phyloP scores from a whole-genome alignment of 1,140 invertebrate species.

The Cyclargus thomasi region DNA sequence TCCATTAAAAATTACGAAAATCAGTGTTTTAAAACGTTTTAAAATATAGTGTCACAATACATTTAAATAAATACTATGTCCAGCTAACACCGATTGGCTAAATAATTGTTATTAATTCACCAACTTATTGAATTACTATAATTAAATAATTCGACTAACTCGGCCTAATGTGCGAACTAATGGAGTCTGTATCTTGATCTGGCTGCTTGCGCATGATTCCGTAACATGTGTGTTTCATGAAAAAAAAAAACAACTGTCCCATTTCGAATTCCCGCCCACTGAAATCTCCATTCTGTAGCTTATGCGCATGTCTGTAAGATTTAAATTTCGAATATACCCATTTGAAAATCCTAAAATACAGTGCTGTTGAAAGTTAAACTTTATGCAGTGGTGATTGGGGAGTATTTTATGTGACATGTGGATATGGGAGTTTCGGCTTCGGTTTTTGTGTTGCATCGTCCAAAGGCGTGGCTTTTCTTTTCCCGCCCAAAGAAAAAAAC shows the following conservation, averaged over 20 bases:
- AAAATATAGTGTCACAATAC: slow-evolving; percentile 31
- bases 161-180: slow-evolving; percentile 71
- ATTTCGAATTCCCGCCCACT: slow-evolving; percentile 40
- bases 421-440: slow-evolving; percentile 36
- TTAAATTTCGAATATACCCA: slow-evolving; percentile 16
- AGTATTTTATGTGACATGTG: slow-evolving; percentile 25
- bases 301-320: slow-evolving; percentile 12
- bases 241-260: slow-evolving; percentile 53
- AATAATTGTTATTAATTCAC: slow-evolving; percentile 71
- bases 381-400: slow-evolving; percentile 25
- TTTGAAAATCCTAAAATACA: background rate
- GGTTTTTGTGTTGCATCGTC: slow-evolving; percentile 5
- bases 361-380: slow-evolving; percentile 26
- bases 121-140: slow-evolving; percentile 71
- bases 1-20: slow-evolving; percentile 40
- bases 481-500: slow-evolving; percentile 53
- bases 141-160: slow-evolving; percentile 73
- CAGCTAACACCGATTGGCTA: slow-evolving; percentile 48
- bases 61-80: slow-evolving; percentile 40
- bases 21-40: slow-evolving; percentile 24
- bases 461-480: slow-evolving; percentile 49
- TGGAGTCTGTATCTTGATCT: slow-evolving; percentile 65
- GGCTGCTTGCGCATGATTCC: slow-evolving; percentile 49
- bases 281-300: slow-evolving; percentile 17
- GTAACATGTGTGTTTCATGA: slow-evolving; percentile 47